Evolutionary conservation across 2,797 vertebrate genomes (phyloP).

Genomic region (Hybognathus amarus): DNA sequence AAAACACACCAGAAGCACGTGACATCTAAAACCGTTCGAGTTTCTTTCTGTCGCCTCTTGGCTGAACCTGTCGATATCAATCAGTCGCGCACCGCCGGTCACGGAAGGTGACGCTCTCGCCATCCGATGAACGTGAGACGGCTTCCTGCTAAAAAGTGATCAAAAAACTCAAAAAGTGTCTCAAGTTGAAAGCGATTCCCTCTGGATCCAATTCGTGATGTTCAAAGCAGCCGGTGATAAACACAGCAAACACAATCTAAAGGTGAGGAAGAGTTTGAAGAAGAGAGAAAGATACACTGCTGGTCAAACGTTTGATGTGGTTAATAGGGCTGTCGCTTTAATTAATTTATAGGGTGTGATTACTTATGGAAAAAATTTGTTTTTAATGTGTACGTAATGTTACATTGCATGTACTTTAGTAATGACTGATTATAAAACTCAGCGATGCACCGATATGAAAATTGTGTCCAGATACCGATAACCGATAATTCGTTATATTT

Average conservation of each 20-base stretch:
- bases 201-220: slow-evolving; percentile 63
- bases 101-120: slow-evolving; percentile 66
- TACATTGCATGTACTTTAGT: too few relatives aligned
- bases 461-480: too few relatives aligned
- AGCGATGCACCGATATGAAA: too few relatives aligned
- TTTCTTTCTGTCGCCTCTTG: slow-evolving; percentile 50
- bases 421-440: too few relatives aligned
- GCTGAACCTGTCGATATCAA: slow-evolving; percentile 67
- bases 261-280: slow-evolving; percentile 14
- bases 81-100: slow-evolving; percentile 65
- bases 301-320: not conserved
- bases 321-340: not conserved
- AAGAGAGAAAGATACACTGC: not conserved
- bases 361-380: not conserved
- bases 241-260: slow-evolving; percentile 48
- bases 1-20: slow-evolving; percentile 43
- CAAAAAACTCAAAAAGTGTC: slow-evolving; percentile 37
- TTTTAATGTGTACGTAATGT: too few relatives aligned
- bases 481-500: too few relatives aligned
- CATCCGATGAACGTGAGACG: slow-evolving; percentile 75
- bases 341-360: not conserved
- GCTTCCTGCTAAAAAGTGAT: slow-evolving; percentile 59
- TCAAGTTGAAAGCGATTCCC: slow-evolving; percentile 50
- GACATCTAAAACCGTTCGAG: slow-evolving; percentile 64
- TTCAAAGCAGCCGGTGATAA: slow-evolving; percentile 64